A percentile compares a stretch with the other conserved stretches of the same genome.
These are phyloP conservation scores for Megalonaias nervosa DNA, from an alignment of 1,140 invertebrate species.

Conservation along the genomic window DNA sequence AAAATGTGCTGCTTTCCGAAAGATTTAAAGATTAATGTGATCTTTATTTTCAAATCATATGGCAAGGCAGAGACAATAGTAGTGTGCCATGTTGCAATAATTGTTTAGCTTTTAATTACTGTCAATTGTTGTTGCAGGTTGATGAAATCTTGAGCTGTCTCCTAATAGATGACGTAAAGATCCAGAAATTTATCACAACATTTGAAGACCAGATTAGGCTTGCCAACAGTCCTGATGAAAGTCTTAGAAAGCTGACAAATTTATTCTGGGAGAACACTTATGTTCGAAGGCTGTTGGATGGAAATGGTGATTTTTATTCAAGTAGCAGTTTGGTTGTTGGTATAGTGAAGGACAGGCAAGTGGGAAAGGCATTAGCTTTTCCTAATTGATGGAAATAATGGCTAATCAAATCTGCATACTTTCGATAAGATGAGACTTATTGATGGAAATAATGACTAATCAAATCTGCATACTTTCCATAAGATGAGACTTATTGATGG, in stretches of 20 bases:
- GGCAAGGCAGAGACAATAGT: no score
- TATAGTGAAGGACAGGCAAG: background rate
- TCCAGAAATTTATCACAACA: slow-evolving; percentile 70
- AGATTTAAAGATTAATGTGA: no score
- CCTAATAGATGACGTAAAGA: slow-evolving; percentile 52
- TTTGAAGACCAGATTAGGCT: slow-evolving; percentile 77
- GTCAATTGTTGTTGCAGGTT: slow-evolving; percentile 37
- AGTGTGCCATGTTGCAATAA: no score
- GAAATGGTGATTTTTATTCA: slow-evolving; percentile 72
- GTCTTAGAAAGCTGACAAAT: slow-evolving; percentile 71
- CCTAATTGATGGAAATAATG: background rate
- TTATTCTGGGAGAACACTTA: slow-evolving; percentile 81
- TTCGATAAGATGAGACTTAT: background rate
- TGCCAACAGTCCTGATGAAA: slow-evolving; percentile 74
- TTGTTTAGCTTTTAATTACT: no score
- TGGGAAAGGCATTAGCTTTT: background rate
- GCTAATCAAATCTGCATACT: background rate
- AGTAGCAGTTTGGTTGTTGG: background rate
- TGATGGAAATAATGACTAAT: no score
- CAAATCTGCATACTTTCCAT: no score
- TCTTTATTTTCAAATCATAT: no score
- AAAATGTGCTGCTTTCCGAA: no score
- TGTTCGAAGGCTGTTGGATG: slow-evolving; percentile 77
- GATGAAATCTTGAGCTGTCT: slow-evolving; percentile 41
- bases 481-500: no score